Conservation (phyloP, 1,140 invertebrate species). For the Ips nitidus region DNA sequence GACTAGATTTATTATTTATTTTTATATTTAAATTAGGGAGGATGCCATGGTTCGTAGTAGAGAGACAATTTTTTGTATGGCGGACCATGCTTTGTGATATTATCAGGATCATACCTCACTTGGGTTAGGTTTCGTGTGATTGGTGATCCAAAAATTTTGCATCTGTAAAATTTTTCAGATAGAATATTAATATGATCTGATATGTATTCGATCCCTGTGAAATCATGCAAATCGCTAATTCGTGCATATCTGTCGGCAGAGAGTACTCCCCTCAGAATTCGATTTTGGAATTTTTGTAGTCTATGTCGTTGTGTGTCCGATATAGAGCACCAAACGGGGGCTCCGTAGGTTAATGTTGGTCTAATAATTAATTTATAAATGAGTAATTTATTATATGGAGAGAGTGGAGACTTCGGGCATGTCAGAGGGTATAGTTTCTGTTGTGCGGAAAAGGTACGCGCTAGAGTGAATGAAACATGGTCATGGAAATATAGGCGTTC, state of each 20-base stretch:
- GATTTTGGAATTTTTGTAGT: conserved; percentile 8
- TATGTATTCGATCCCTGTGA: background rate
- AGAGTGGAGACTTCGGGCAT: background rate
- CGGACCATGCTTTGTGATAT: background rate
- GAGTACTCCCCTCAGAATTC: background rate
- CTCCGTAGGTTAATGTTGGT: conserved; percentile 2
- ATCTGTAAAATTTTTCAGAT: conserved; percentile 1
- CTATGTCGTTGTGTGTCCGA: background rate
- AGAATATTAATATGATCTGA: conserved; percentile 6
- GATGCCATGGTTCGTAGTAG: background rate
- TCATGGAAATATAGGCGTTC: no score
- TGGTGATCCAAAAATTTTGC: background rate
- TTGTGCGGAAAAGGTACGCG: background rate
- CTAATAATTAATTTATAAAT: conserved; percentile 2
- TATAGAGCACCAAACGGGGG: conserved; percentile 1
- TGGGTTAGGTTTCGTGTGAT: background rate
- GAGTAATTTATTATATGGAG: background rate
- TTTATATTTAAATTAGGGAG: background rate
- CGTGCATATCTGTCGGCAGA: background rate
- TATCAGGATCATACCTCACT: background rate
- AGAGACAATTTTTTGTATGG: conserved; percentile 1
- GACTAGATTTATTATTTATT: no score
- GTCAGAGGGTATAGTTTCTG: conserved; percentile 7
- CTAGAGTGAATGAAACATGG: background rate
- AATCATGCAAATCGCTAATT: conserved; percentile 6